Evolutionary conservation across 1,140 invertebrate species (phyloP).

Genomic region (Laupala kohalensis): DNA sequence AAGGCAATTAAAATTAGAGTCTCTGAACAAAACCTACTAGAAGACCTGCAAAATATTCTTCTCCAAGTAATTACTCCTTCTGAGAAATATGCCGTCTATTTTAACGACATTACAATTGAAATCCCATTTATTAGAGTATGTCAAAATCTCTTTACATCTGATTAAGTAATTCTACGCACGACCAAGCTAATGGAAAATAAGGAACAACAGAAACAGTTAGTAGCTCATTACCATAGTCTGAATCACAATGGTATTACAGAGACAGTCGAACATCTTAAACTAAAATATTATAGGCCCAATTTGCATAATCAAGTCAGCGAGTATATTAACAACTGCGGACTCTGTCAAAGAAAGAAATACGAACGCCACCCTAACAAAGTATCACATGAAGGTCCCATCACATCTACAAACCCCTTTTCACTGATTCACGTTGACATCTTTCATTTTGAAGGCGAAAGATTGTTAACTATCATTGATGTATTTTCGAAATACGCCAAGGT

Average conservation of each 20-base stretch:
- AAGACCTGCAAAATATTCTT: not conserved
- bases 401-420: not conserved
- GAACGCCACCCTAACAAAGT: not conserved
- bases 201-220: not conserved
- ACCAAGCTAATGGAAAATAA: not conserved
- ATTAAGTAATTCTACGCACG: not conserved
- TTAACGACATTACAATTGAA: not conserved
- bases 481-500: not conserved
- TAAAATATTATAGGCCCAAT: not conserved
- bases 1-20: not conserved
- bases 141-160: not conserved
- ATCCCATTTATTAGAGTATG: not conserved
- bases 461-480: not conserved
- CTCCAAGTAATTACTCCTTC: not conserved
- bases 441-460: not conserved
- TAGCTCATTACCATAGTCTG: not conserved
- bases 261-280: not conserved
- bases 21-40: not conserved
- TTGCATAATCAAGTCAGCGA: not conserved
- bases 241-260: not conserved
- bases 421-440: not conserved
- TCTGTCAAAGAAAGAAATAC: not conserved
- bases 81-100: not conserved
- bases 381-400: not conserved
- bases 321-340: not conserved